A percentile compares a stretch with the other conserved stretches of the same genome.
phyloP scores from a whole-genome alignment of 2,797 vertebrate genomes.

The Phaenicophaeus curvirostris region DNA sequence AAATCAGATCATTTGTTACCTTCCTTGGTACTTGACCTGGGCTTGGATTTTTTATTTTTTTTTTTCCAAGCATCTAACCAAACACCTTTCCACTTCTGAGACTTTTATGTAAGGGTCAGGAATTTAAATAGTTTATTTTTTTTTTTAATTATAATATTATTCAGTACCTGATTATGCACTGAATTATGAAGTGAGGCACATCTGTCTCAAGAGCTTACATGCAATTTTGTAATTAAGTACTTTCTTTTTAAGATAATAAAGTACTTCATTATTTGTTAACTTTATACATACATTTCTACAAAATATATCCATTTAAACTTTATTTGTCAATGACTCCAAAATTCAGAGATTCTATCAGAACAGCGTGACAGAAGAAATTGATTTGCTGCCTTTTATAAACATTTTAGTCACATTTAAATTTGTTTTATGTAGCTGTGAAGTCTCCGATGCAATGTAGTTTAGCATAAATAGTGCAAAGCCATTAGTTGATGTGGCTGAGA shows the following conservation, averaged over 20 bases:
- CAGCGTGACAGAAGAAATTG: background rate
- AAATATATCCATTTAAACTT: background rate
- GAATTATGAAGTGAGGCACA: background rate
- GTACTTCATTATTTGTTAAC: background rate
- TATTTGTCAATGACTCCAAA: background rate
- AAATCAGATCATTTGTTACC: too few relatives aligned
- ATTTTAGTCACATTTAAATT: background rate
- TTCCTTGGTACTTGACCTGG: background rate
- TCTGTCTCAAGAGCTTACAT: background rate
- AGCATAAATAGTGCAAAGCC: background rate
- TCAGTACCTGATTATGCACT: background rate
- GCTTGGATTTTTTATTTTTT: background rate
- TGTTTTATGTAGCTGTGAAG: background rate
- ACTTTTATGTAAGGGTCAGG: background rate
- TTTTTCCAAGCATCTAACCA: background rate
- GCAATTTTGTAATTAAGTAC: background rate
- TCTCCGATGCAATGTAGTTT: conserved; percentile 14
- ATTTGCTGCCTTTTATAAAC: background rate
- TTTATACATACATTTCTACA: background rate
- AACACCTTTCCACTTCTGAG: background rate
- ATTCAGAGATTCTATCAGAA: background rate
- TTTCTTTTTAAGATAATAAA: background rate
- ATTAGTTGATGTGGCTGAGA: background rate
- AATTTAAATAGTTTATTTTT: background rate
- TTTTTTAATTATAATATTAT: background rate